Percentiles rank a stretch among this genome's conserved stretches.
Conservation (phyloP, 2,797 vertebrate species). For the Antennarius maculatus region DNA sequence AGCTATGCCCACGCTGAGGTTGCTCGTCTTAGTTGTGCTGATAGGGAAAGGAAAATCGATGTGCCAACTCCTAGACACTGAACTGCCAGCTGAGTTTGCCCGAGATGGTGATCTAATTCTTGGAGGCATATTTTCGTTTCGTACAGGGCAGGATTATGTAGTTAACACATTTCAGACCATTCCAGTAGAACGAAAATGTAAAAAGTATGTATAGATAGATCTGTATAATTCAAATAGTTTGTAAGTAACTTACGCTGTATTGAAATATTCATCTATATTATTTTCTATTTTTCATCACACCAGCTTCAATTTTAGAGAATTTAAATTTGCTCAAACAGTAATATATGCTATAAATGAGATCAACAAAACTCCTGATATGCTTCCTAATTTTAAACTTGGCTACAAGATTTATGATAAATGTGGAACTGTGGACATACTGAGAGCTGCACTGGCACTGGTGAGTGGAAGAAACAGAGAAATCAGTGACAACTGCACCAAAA, state of each 20-base stretch:
- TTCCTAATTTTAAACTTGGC: constrained; percentile 74
- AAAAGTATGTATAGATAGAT: constrained; percentile 69
- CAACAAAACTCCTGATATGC: constrained; percentile 70
- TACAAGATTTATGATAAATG: constrained; percentile 81
- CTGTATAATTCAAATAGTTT: background rate
- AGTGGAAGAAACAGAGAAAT: constrained; percentile 60
- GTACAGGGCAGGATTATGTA: constrained; percentile 71
- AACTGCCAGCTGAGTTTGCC: constrained; percentile 70
- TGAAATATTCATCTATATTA: background rate
- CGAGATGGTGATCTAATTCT: constrained; percentile 79
- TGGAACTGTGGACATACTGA: constrained; percentile 80
- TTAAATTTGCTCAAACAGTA: constrained; percentile 80
- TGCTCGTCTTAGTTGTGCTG: constrained; percentile 60
- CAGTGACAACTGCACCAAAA: constrained; percentile 63
- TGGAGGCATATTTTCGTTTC: constrained; percentile 84
- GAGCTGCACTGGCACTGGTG: constrained; percentile 75
- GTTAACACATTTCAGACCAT: constrained; percentile 70
- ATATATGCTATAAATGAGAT: constrained; percentile 84
- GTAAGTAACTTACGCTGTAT: constrained; percentile 7
- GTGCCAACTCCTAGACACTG: constrained; percentile 62
- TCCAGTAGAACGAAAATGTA: constrained; percentile 74
- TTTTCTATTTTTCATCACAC: constrained; percentile 8
- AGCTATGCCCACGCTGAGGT: constrained; percentile 59
- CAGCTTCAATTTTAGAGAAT: constrained; percentile 83
- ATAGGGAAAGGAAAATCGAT: constrained; percentile 46